phyloP scores from a whole-genome alignment of 2,888 invertebrate species.

The Cremastinae sp. region DNA sequence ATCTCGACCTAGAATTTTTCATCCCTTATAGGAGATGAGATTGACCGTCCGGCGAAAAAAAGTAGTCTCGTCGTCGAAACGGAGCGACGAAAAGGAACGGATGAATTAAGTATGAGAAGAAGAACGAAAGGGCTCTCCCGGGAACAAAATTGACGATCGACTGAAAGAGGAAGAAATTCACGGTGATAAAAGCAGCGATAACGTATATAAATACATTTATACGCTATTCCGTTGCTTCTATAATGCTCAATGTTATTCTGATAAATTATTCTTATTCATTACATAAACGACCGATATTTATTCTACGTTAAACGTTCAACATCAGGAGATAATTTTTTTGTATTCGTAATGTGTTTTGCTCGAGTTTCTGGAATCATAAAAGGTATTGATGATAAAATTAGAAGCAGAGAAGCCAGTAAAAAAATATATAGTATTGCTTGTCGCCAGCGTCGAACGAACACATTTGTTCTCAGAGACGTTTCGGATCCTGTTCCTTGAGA shows the following conservation, averaged over 20 bases:
- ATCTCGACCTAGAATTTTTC: conserved; percentile 27
- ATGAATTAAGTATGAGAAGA: conserved; percentile 44
- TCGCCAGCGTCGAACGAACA: not conserved
- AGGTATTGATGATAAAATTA: no score
- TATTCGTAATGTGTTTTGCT: no score
- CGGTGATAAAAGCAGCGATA: not conserved
- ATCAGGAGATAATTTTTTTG: no score
- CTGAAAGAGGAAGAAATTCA: not conserved
- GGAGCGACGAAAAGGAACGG: conserved; percentile 10
- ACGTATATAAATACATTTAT: no score
- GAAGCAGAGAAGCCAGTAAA: no score
- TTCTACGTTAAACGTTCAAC: no score
- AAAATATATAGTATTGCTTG: no score
- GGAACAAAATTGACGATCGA: not conserved
- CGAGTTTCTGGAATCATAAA: no score
- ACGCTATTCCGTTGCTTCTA: no score
- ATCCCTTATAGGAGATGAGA: conserved; percentile 40
- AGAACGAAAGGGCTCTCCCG: conserved; percentile 15
- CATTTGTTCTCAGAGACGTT: conserved; percentile 12
- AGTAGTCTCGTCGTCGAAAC: not conserved
- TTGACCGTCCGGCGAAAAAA: conserved; percentile 32
- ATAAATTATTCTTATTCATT: no score
- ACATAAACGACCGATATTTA: no score
- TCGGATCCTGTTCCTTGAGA: not conserved
- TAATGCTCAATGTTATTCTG: no score